phyloP scores from a whole-genome alignment of 1,140 invertebrate species.

The Eriosoma lanigerum region DNA sequence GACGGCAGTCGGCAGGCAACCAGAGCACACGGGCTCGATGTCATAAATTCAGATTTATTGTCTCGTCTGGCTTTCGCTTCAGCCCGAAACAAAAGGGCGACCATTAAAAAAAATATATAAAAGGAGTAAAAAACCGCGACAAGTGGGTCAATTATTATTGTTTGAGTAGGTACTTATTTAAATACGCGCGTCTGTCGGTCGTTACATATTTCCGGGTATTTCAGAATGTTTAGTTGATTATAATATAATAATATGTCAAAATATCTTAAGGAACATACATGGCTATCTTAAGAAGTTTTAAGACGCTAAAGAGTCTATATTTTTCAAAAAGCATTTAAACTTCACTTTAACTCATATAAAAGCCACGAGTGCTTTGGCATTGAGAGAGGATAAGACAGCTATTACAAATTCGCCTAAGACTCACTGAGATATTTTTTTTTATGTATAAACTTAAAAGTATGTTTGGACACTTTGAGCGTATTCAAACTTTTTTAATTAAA shows the following conservation, averaged over 20 bases:
- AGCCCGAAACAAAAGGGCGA: conserved; percentile 28
- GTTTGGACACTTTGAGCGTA: too few relatives aligned
- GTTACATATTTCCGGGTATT: conserved; percentile 41
- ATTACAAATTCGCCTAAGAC: too few relatives aligned
- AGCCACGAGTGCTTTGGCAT: too few relatives aligned
- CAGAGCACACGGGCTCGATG: conserved; percentile 6
- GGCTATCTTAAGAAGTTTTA: background rate
- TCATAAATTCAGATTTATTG: conserved; percentile 34
- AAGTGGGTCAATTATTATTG: conserved; percentile 41
- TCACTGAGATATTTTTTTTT: too few relatives aligned
- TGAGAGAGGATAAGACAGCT: too few relatives aligned
- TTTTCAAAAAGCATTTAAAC: too few relatives aligned
- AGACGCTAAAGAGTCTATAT: background rate
- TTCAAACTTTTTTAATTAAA: too few relatives aligned
- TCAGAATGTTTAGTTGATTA: conserved; percentile 2
- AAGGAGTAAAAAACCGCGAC: conserved; percentile 34
- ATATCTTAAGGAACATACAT: background rate
- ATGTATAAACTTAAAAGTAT: too few relatives aligned
- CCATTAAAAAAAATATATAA: conserved; percentile 30
- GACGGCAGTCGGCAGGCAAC: background rate
- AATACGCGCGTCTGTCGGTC: background rate
- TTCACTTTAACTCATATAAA: too few relatives aligned
- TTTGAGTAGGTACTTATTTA: conserved; percentile 11
- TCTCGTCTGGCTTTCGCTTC: conserved; percentile 40
- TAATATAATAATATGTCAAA: background rate